These are phyloP conservation scores for Ostrea denselamellosa DNA, from an alignment of 1,140 invertebrate species.

Conservation along the genomic window DNA sequence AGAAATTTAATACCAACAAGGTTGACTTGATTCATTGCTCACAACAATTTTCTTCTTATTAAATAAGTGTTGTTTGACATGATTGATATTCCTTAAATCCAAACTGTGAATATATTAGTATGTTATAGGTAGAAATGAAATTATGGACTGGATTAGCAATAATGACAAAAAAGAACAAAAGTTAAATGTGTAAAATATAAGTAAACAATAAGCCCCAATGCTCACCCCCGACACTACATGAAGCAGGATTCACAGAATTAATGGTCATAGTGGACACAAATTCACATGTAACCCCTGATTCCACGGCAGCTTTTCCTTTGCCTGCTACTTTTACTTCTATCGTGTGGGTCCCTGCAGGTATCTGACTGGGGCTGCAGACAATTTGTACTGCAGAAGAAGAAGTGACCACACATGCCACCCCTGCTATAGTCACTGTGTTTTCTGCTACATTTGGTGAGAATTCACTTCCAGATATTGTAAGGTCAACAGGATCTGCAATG, in stretches of 20 bases:
- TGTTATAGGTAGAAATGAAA: too few relatives aligned
- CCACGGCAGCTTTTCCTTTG: constrained; percentile 52
- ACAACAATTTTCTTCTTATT: too few relatives aligned
- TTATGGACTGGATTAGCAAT: too few relatives aligned
- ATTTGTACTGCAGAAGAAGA: constrained; percentile 9
- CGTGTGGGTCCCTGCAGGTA: constrained; percentile 50
- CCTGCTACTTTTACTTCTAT: constrained; percentile 51
- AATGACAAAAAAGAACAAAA: too few relatives aligned
- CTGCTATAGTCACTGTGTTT: constrained; percentile 55
- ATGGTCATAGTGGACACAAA: constrained; percentile 44
- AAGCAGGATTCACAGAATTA: constrained; percentile 44
- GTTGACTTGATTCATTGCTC: too few relatives aligned
- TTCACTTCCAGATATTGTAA: constrained; percentile 58
- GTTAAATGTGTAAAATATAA: too few relatives aligned
- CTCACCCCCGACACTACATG: constrained; percentile 54
- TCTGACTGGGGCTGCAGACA: neutral
- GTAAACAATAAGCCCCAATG: neutral
- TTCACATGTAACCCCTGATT: neutral
- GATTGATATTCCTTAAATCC: too few relatives aligned
- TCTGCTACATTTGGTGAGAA: constrained; percentile 41
- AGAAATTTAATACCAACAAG: too few relatives aligned
- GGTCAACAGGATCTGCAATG: neutral
- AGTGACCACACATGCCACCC: constrained; percentile 52
- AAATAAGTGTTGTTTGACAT: too few relatives aligned
- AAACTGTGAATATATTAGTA: too few relatives aligned